These are phyloP conservation scores for Panopea generosa DNA, from an alignment of 2,888 invertebrate species.

Conservation along the genomic window DNA sequence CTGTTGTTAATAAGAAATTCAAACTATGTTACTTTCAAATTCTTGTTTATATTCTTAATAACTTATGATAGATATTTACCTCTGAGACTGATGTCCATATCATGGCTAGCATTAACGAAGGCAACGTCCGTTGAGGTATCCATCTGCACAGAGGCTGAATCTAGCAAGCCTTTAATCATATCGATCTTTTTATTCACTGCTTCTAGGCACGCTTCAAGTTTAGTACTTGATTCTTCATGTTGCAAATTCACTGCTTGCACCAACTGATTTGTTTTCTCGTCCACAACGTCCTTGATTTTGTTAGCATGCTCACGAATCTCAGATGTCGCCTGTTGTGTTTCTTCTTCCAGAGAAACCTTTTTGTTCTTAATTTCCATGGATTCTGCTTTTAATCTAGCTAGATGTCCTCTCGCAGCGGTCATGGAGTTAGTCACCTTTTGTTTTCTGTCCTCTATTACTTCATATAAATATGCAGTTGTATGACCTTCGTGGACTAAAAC, in stretches of 20 bases:
- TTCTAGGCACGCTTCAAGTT: conserved; percentile 51
- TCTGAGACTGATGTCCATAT: conserved; percentile 44
- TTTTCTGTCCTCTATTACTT: conserved; percentile 50
- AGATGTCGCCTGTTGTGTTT: conserved; percentile 41
- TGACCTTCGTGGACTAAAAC: conserved; percentile 58
- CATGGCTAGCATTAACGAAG: conserved; percentile 45
- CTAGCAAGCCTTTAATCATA: conserved; percentile 41
- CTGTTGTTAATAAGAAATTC: no score
- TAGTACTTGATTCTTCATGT: conserved; percentile 48
- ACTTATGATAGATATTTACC: conserved; percentile 36
- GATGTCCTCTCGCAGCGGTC: conserved; percentile 53
- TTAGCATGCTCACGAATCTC: conserved; percentile 51
- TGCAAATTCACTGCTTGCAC: conserved; percentile 42
- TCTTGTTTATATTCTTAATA: no score
- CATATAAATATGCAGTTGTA: conserved; percentile 43
- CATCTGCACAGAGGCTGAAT: conserved; percentile 51
- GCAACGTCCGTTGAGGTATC: conserved; percentile 56
- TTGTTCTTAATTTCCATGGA: conserved; percentile 50
- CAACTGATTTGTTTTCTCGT: conserved; percentile 46
- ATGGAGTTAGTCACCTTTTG: conserved; percentile 42
- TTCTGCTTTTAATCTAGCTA: conserved; percentile 56
- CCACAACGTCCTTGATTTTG: conserved; percentile 55
- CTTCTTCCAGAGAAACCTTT: conserved; percentile 43
- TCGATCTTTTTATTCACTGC: conserved; percentile 49
- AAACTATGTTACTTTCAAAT: no score